Evolutionary conservation across 2,113 vertebrate genomes (phyloP).

Genomic region (Austrofundulus limnaeus): DNA sequence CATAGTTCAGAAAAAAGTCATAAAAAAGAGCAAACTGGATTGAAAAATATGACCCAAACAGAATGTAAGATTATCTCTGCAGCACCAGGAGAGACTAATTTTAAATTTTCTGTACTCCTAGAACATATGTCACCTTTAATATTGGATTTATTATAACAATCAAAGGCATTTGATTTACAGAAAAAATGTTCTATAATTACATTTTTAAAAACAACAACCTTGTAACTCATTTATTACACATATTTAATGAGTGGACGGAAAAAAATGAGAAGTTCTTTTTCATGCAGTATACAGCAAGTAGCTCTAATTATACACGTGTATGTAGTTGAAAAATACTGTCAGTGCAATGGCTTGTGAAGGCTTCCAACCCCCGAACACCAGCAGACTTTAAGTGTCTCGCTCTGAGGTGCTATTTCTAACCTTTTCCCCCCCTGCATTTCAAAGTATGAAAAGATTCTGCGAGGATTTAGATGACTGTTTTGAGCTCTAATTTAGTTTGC

Average conservation of each 20-base stretch:
- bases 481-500: slow-evolving; percentile 34
- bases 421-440: slow-evolving; percentile 48
- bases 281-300: slow-evolving; percentile 8
- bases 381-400: slow-evolving; percentile 41
- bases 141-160: slow-evolving; percentile 2
- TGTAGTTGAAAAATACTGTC: slow-evolving; percentile 20
- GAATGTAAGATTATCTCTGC: too few relatives aligned
- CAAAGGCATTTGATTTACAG: slow-evolving; percentile 14
- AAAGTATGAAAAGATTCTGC: slow-evolving; percentile 46
- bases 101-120: too few relatives aligned
- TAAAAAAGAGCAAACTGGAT: too few relatives aligned
- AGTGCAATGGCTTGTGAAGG: slow-evolving; percentile 24
- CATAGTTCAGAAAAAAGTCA: too few relatives aligned
- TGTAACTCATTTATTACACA: slow-evolving; percentile 3
- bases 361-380: slow-evolving; percentile 31
- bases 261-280: slow-evolving; percentile 4
- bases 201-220: background rate
- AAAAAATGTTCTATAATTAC: slow-evolving; percentile 1
- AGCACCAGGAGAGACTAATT: too few relatives aligned
- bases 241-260: slow-evolving; percentile 15
- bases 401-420: slow-evolving; percentile 43
- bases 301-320: slow-evolving; percentile 26
- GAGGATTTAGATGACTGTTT: slow-evolving; percentile 38
- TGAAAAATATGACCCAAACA: too few relatives aligned
- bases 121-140: too few relatives aligned